phyloP scores from a whole-genome alignment of 2,113 vertebrate genomes.

The Dipodomys ordii region DNA sequence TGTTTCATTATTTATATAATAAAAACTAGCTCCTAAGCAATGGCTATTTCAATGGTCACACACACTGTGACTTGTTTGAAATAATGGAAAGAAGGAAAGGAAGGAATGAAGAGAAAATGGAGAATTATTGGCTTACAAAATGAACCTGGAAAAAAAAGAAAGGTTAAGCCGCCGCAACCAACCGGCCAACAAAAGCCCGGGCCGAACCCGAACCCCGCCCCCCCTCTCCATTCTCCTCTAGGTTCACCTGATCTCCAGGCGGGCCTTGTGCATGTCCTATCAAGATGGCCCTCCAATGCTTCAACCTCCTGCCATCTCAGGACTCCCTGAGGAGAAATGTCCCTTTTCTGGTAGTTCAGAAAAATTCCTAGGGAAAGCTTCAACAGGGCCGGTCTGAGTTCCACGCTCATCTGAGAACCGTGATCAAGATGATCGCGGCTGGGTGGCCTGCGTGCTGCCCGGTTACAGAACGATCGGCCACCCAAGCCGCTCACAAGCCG shows the following conservation, averaged over 20 bases:
- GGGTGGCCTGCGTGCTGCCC: no score
- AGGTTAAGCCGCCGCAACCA: no score
- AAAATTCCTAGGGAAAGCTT: slow-evolving; percentile 27
- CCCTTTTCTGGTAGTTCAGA: neutral
- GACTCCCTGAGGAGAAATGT: neutral
- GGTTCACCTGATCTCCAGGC: neutral
- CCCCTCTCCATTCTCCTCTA: neutral
- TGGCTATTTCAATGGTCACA: neutral
- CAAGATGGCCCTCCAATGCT: neutral
- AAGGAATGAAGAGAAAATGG: neutral
- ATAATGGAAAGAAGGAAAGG: neutral
- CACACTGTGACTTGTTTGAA: neutral
- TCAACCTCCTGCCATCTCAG: neutral
- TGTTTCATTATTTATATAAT: slow-evolving; percentile 12
- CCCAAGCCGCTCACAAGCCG: neutral
- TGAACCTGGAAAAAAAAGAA: no score
- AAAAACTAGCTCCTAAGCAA: neutral
- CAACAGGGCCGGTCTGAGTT: neutral
- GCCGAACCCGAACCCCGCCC: no score
- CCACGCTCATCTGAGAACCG: neutral
- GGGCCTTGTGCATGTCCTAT: neutral
- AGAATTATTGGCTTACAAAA: neutral
- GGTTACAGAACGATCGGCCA: neutral
- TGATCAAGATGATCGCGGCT: neutral
- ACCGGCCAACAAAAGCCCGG: no score